Evolutionary conservation across 2,113 vertebrate genomes (phyloP), one percentile per base, ranked within the genome.

Genomic region (Antigone vipio): DNA sequence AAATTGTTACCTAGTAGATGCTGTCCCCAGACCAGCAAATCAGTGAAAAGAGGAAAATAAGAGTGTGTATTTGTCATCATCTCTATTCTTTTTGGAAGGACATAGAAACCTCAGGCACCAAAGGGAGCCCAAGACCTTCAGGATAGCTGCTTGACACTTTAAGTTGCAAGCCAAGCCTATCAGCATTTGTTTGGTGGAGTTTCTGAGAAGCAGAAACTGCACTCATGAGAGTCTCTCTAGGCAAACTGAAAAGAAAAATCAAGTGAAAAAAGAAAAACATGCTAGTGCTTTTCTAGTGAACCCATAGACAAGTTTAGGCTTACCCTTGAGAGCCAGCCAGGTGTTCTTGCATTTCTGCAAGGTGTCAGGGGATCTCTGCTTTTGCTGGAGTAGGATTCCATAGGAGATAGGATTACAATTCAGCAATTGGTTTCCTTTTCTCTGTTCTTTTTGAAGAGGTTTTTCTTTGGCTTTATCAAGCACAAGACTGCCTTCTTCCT

Each of bases 81-180:
- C 32, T 90, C 47, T 92, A 24, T 81, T 88, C 63, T 67, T 93
- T 92, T 76, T 88, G 42, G 38, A 92, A 90, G 58, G 50, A 34
- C 60, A 56, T 19, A 71, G 42, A 96, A 95, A 94, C 81, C 95
- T 88, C 89, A 94, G 59, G 55, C 63, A 95, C 92, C 60, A 85
- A 85, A 72, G 67, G 50, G 90, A 96, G 26, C 8, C 12, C 24
- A 71, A 73, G 79, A 88, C 56, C 75, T 86, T 96, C 64, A 92
- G 79, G 72, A 93, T 26, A 91, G 47, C 50, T 93, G 88, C 82
- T 94, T 95, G 63, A 78, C 88, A 80, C 32, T 85, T 93, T 38
- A 58, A 83, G 4, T 80, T 88, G 88, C 76, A 95, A 91, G 40
- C 68, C 71, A 63, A 94, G 89, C 32, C 24, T 84, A 59, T 68